Evolutionary conservation across 2,113 vertebrate species (phyloP).

Genomic region (human (Homo sapiens)): DNA sequence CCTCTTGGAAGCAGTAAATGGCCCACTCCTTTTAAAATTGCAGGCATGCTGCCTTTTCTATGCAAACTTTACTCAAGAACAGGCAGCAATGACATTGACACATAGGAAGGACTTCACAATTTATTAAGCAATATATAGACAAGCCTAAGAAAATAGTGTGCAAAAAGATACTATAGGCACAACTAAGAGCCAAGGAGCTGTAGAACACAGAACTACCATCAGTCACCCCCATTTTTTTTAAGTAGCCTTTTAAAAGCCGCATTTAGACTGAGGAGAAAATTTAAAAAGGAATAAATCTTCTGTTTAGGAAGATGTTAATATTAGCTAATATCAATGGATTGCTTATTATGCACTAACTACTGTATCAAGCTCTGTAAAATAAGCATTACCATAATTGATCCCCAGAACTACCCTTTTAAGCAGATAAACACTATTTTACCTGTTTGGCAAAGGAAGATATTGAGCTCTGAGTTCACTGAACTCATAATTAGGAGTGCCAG

Average conservation of each 20-base stretch:
- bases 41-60: background rate
- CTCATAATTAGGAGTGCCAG: background rate
- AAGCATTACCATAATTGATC: background rate
- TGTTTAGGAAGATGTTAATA: conserved; percentile 20
- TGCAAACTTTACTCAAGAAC: background rate
- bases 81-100: background rate
- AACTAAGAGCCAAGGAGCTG: background rate
- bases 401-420: conserved; percentile 6
- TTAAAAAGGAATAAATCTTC: conserved; percentile 15
- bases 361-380: background rate
- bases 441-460: conserved; percentile 1
- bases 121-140: background rate
- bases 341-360: background rate
- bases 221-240: background rate
- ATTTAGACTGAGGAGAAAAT: conserved; percentile 14
- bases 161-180: background rate
- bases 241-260: background rate
- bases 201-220: background rate
- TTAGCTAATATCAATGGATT: background rate
- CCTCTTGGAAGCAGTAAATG: background rate
- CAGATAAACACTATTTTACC: background rate
- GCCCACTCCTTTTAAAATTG: background rate
- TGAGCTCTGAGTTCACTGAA: background rate
- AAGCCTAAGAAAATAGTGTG: background rate
- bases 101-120: background rate